A percentile compares a stretch with the other conserved stretches of the same genome.
Conservation (phyloP, 2,797 vertebrate species). For the Simalia tracyae region DNA sequence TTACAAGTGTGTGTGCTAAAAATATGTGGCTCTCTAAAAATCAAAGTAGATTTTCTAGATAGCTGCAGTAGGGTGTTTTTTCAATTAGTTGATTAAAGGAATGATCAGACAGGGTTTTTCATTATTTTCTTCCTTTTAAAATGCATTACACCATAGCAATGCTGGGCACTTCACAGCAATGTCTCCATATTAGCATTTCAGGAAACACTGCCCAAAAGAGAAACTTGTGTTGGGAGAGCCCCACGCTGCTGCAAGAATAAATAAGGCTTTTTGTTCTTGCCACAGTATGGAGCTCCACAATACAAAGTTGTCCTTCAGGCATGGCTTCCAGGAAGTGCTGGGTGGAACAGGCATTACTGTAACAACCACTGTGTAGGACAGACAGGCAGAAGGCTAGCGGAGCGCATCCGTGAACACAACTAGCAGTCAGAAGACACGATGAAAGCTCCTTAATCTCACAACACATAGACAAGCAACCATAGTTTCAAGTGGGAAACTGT, state of each 20-base stretch:
- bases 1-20: not conserved
- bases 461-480: no score
- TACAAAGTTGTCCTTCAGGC: not conserved
- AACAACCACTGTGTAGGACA: no score
- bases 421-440: no score
- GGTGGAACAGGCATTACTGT: not conserved
- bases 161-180: not conserved
- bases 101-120: not conserved
- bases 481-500: no score
- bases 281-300: not conserved
- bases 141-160: not conserved
- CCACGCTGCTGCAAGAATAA: not conserved
- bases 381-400: no score
- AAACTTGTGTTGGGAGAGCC: not conserved
- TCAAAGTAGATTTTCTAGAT: not conserved
- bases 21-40: not conserved
- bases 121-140: not conserved
- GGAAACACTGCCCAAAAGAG: not conserved
- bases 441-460: no score
- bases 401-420: no score
- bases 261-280: not conserved
- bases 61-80: not conserved
- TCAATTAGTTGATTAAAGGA: not conserved
- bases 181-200: not conserved
- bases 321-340: not conserved